Base-by-base conservation (phyloP, 2,888 invertebrate genomes). In the Meta bourneti region DNA sequence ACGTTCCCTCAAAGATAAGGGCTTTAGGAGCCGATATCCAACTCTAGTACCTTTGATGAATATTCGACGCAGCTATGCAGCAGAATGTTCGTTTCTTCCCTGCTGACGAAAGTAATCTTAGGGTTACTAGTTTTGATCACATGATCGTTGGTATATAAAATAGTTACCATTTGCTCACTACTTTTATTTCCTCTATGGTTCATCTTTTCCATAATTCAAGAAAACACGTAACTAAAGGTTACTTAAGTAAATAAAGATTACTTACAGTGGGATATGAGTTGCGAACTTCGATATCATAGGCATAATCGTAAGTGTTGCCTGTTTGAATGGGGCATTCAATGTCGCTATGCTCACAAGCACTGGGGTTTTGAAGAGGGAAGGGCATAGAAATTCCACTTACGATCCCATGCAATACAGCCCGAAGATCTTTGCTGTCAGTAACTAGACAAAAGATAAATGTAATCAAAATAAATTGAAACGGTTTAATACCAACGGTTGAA, bases 231-330 rank as follows among this genome's bases (percentile, higher is more conserved):
- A 34, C 34, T 34, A 34, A 34, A 34, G 34, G 34, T 34, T 34
- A 34, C 34, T 34, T 34, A 34, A 34, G 34, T 34, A 34, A 34
- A 34, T 34, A 34, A 34, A 34, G 1, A 4, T 34, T 34, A 91
- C 91, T 91, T 91, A 91, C 91, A 20, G 72, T 19, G 11, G 91
- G 91, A 16, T 87, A 87, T 13, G 75, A 72, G 11, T 87, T 83
- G 8, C 82, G 71, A 34, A 91, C 87, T 88, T 91, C 91, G 13
- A 91, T 74, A 11, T 91, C 91, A 69, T 87, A 86, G 54, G 16
- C 71, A 34, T 82, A 81, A 20, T 7, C 78, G 61, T 91, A 91
- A 1, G 54, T 69, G 4, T 87, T 16, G 7, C 87, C 91, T 51
- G 2, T 79, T 88, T 86, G 54, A 1, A 91, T 16, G 69, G 91